Conservation (phyloP, 1,140 invertebrate genomes). For the Brachionus manjavacas region DNA sequence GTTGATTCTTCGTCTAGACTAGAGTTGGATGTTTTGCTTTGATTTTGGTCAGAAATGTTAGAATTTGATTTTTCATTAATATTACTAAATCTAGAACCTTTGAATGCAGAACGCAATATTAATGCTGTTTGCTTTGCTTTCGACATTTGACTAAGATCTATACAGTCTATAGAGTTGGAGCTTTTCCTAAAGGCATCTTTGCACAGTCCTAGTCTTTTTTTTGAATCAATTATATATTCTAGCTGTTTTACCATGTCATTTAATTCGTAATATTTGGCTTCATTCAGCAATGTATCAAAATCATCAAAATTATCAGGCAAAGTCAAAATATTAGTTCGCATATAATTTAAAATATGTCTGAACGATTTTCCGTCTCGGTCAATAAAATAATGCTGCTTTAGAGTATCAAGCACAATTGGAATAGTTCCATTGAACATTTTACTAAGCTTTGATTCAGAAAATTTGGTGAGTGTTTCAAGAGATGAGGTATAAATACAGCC, state of each 20-base stretch:
- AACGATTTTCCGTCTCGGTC: conserved; percentile 40
- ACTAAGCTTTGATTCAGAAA: conserved; percentile 50
- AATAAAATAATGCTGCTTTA: conserved; percentile 50
- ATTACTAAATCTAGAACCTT: not conserved
- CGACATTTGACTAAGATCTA: conserved; percentile 23
- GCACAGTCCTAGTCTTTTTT: conserved; percentile 1
- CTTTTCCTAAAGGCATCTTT: conserved; percentile 11
- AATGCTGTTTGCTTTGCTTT: conserved; percentile 32
- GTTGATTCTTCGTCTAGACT: not conserved
- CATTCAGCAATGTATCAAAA: not conserved
- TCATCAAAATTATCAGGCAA: conserved; percentile 38
- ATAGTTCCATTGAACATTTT: conserved; percentile 55
- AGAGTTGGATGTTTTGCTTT: not conserved
- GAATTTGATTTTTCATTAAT: not conserved
- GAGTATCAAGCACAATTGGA: conserved; percentile 50
- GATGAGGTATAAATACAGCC: conserved; percentile 52
- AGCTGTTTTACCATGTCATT: conserved; percentile 38
- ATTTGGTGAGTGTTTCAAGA: conserved; percentile 49
- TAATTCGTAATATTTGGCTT: conserved; percentile 30
- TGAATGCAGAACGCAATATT: not conserved
- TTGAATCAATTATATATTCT: conserved; percentile 29
- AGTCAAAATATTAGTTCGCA: conserved; percentile 1
- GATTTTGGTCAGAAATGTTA: not conserved
- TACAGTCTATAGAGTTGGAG: not conserved
- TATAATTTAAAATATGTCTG: conserved; percentile 41